A percentile compares a stretch with the other conserved stretches of the same genome.
Evolutionary conservation across 2,888 invertebrate genomes (phyloP).

Genomic region (Andrena praecox): DNA sequence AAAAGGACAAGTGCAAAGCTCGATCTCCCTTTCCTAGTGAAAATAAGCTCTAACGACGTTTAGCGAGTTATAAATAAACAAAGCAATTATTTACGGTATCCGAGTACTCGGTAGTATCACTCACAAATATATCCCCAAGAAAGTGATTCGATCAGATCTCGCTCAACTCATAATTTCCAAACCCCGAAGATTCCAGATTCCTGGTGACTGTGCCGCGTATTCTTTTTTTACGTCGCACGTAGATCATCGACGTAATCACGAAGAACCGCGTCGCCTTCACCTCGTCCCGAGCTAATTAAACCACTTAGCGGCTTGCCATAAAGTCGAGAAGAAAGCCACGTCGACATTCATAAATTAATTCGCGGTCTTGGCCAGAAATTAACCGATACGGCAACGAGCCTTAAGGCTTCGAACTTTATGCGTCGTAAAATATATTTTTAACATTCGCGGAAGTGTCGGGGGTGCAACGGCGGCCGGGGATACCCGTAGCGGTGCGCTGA

Average conservation of each 20-base stretch:
- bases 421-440: conserved; percentile 44
- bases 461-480: conserved; percentile 15
- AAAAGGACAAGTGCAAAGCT: too few relatives aligned
- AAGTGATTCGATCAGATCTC: neutral
- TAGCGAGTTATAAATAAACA: too few relatives aligned
- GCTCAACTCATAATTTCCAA: neutral
- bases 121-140: too few relatives aligned
- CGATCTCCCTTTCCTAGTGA: too few relatives aligned
- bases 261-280: conserved; percentile 23
- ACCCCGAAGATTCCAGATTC: neutral
- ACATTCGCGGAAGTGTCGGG: conserved; percentile 41
- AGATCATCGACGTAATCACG: conserved; percentile 11
- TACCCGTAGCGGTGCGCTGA: conserved; percentile 4
- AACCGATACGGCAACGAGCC: conserved; percentile 17
- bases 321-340: conserved; percentile 35
- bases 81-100: too few relatives aligned
- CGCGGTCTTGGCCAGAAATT: conserved; percentile 27
- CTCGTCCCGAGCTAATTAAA: conserved; percentile 46
- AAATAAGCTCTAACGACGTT: too few relatives aligned
- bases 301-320: conserved; percentile 48
- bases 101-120: too few relatives aligned
- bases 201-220: neutral
- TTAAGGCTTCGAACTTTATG: conserved; percentile 38
- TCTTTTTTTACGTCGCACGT: neutral
- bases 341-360: conserved; percentile 53